Evolutionary conservation across 2,797 vertebrate species (phyloP).

Genomic region (Enteromius mattozi): DNA sequence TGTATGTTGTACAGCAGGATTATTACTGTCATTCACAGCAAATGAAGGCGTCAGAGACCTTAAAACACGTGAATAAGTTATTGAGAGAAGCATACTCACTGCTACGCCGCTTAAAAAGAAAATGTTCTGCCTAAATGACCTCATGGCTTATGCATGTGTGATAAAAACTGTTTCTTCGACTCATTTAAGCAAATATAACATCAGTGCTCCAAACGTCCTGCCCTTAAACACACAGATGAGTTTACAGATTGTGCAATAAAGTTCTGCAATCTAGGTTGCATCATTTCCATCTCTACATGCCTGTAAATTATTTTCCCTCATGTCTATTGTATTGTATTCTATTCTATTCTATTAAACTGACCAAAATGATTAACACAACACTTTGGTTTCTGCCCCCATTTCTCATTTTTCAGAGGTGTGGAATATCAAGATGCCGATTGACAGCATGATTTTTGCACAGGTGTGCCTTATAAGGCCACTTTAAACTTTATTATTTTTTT

Average conservation of each 20-base stretch:
- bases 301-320: background rate
- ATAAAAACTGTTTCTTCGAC: background rate
- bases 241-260: background rate
- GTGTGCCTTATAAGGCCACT: too few species aligned
- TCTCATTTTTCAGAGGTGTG: too few species aligned
- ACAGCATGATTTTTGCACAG: too few species aligned
- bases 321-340: background rate
- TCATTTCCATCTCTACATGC: background rate
- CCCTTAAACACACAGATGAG: background rate
- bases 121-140: background rate
- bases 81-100: background rate
- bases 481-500: too few species aligned
- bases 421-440: too few species aligned
- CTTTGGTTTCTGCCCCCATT: too few species aligned
- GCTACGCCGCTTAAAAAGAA: background rate
- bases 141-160: background rate
- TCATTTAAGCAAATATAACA: background rate
- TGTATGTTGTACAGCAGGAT: background rate
- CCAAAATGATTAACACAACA: too few species aligned
- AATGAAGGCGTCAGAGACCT: background rate
- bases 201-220: background rate
- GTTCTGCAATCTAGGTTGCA: background rate
- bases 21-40: background rate
- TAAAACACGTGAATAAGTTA: background rate
- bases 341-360: background rate